phyloP scores from a whole-genome alignment of 2,113 vertebrate genomes.

The Sinosuthora webbiana region DNA sequence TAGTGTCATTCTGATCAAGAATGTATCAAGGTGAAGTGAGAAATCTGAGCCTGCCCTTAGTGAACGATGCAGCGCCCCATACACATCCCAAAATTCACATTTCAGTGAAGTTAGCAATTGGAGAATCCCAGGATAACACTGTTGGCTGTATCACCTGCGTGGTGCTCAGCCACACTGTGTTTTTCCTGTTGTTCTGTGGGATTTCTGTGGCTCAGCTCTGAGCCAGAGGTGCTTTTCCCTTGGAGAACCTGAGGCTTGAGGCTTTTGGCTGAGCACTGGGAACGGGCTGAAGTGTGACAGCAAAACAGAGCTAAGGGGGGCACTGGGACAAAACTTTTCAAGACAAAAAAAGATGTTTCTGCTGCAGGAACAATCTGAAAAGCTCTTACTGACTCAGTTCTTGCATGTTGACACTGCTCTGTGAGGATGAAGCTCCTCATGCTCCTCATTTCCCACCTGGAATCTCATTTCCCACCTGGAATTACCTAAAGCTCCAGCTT shows the following conservation, averaged over 20 bases:
- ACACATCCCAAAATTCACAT: background rate
- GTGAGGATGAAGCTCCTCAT: background rate
- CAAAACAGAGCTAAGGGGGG: background rate
- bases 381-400: background rate
- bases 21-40: background rate
- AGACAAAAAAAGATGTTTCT: background rate
- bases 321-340: background rate
- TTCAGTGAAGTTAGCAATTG: background rate
- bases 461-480: background rate
- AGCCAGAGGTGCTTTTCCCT: background rate
- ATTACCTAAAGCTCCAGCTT: background rate
- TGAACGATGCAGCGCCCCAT: background rate
- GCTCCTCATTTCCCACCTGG: background rate
- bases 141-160: background rate
- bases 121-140: background rate
- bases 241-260: background rate
- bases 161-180: background rate
- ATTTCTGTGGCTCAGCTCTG: background rate
- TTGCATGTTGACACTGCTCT: rapidly evolving
- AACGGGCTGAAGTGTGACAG: background rate
- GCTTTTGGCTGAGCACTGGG: background rate
- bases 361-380: background rate
- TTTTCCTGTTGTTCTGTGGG: background rate
- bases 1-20: background rate
- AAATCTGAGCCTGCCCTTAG: background rate